Percentiles rank a stretch among this genome's conserved stretches.
Evolutionary conservation across 2,113 vertebrate genomes (phyloP).

Genomic region (Porphyrio hochstetteri): DNA sequence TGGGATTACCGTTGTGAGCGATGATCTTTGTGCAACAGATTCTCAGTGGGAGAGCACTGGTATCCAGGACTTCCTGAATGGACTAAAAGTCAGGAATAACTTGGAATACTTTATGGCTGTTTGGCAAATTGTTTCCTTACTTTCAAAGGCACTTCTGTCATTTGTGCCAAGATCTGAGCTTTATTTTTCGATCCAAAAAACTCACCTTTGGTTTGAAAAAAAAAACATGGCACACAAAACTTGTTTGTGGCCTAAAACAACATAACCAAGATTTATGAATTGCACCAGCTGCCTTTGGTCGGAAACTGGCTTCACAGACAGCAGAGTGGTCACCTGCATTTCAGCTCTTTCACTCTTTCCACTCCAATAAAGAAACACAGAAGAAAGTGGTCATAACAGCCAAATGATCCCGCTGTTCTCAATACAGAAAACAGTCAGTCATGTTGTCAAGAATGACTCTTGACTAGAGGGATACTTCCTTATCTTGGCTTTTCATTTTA

Average conservation of each 20-base stretch:
- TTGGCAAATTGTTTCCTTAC: neutral
- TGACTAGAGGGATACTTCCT: neutral
- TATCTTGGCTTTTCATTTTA: neutral
- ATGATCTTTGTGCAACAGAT: neutral
- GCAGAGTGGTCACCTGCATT: neutral
- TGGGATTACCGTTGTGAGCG: neutral
- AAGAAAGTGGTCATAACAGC: neutral
- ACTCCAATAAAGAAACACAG: neutral
- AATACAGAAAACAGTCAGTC: neutral
- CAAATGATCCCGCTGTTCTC: neutral
- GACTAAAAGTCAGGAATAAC: neutral
- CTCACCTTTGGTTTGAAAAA: slow-evolving; percentile 12
- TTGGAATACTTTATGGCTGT: neutral
- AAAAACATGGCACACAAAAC: neutral
- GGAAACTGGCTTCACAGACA: neutral
- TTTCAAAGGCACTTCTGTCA: neutral
- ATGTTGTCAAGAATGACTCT: neutral
- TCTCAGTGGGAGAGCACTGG: neutral
- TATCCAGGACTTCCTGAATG: neutral
- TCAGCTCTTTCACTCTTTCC: neutral
- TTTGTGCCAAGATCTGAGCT: neutral
- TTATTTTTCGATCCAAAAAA: slow-evolving; percentile 1
- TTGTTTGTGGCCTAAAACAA: neutral
- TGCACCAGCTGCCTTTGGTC: neutral
- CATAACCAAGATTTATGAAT: neutral